phyloP scores from a whole-genome alignment of 2,797 vertebrate species.

The Sorex maritimensis region DNA sequence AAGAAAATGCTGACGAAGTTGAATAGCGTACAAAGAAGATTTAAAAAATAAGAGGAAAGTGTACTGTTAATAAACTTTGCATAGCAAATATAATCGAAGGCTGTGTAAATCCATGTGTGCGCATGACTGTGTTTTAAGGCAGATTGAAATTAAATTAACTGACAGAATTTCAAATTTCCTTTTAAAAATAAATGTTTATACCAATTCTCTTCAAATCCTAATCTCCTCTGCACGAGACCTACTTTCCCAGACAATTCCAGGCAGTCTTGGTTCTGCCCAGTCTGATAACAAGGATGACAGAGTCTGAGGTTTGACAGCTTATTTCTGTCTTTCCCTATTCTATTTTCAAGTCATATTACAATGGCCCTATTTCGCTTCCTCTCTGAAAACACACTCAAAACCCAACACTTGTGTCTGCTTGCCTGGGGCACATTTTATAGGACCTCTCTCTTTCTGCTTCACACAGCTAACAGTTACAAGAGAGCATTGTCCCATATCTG shows the following conservation, averaged over 20 bases:
- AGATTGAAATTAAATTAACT: conserved; percentile 73
- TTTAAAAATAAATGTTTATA: conserved; percentile 29
- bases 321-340: not conserved
- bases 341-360: not conserved
- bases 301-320: not conserved
- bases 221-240: not conserved
- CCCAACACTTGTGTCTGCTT: not conserved
- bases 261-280: not conserved
- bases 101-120: conserved; percentile 49
- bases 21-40: conserved; percentile 46
- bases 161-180: conserved; percentile 66
- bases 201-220: conserved; percentile 26
- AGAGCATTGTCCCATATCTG: not conserved
- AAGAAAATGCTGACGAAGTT: conserved; percentile 77
- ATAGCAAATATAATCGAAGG: conserved; percentile 74
- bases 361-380: conserved; percentile 5
- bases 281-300: not conserved
- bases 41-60: conserved; percentile 76
- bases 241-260: not conserved
- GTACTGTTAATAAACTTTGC: conserved; percentile 59
- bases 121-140: conserved; percentile 43
- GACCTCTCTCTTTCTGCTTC: not conserved
- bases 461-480: not conserved
- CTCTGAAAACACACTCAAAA: not conserved
- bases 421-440: not conserved